These are phyloP conservation scores for Chaetodon auriga DNA, from an alignment of 2,113 vertebrate genomes.

Conservation along the genomic window DNA sequence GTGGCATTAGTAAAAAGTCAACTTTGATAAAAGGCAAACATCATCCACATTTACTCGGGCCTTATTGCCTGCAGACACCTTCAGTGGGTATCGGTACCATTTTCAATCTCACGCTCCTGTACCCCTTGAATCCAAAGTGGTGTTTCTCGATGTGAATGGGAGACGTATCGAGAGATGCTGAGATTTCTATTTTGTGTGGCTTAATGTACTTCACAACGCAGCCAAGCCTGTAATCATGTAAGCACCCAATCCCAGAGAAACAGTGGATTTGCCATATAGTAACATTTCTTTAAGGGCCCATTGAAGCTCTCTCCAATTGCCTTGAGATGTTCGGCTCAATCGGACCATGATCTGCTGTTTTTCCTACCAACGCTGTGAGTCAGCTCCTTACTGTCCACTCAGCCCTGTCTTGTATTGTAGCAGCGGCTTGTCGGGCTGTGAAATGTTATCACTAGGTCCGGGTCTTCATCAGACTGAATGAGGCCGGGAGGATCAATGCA, in stretches of 20 bases:
- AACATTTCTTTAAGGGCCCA: slow-evolving; percentile 46
- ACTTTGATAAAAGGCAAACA: slow-evolving; percentile 77
- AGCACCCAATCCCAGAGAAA: slow-evolving; percentile 55
- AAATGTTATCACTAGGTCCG: slow-evolving; percentile 66
- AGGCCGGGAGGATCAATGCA: slow-evolving; percentile 68
- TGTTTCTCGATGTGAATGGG: slow-evolving; percentile 44
- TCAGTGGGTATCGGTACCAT: slow-evolving; percentile 48
- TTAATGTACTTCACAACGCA: slow-evolving; percentile 59
- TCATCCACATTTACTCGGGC: slow-evolving; percentile 50
- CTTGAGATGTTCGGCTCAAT: slow-evolving; percentile 44
- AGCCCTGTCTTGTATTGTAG: slow-evolving; percentile 28
- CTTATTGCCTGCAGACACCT: slow-evolving; percentile 49
- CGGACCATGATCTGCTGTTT: slow-evolving; percentile 39
- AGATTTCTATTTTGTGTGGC: slow-evolving; percentile 46
- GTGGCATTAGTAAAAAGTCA: slow-evolving; percentile 77
- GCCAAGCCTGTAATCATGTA: slow-evolving; percentile 63
- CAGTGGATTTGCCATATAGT: slow-evolving; percentile 16
- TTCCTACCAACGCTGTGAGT: not conserved
- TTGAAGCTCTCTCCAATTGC: slow-evolving; percentile 39
- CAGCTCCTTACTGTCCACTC: slow-evolving; percentile 33
- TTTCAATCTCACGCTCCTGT: slow-evolving; percentile 63
- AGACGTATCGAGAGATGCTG: slow-evolving; percentile 48
- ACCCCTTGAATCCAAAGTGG: slow-evolving; percentile 42
- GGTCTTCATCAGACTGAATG: slow-evolving; percentile 68
- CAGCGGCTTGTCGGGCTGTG: slow-evolving; percentile 41